phyloP scores from a whole-genome alignment of 2,797 vertebrate genomes.

The Phyllotis vaccarum region DNA sequence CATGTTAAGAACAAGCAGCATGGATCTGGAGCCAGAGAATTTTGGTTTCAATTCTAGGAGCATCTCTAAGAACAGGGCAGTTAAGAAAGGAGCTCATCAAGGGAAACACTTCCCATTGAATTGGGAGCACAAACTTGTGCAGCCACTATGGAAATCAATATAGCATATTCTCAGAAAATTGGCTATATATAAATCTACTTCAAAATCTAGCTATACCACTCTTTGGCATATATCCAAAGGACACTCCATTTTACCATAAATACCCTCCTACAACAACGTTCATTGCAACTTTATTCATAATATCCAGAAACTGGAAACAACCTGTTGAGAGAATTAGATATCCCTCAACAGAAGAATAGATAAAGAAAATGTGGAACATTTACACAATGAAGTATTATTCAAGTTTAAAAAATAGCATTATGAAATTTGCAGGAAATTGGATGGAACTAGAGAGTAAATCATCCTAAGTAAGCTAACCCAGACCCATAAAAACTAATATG shows the following conservation, averaged over 20 bases:
- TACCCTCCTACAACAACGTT: neutral
- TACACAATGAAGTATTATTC: neutral
- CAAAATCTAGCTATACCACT: neutral
- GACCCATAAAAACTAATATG: neutral
- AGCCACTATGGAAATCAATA: neutral
- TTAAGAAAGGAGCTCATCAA: neutral
- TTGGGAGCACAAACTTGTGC: neutral
- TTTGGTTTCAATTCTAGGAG: neutral
- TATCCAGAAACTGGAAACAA: neutral
- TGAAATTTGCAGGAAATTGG: neutral
- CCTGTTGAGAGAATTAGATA: neutral
- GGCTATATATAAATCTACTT: neutral
- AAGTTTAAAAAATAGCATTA: neutral
- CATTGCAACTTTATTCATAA: neutral
- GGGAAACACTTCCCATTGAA: neutral
- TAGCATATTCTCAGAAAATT: neutral
- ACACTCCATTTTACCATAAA: neutral
- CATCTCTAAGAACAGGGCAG: neutral
- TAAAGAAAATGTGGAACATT: neutral
- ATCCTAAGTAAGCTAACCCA: neutral
- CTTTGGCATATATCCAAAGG: neutral
- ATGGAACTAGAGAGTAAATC: neutral
- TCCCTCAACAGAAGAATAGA: neutral
- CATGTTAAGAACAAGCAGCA: neutral
- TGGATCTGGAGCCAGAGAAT: neutral